Conservation (phyloP, 2,888 invertebrate genomes). For the Pteria penguin region DNA sequence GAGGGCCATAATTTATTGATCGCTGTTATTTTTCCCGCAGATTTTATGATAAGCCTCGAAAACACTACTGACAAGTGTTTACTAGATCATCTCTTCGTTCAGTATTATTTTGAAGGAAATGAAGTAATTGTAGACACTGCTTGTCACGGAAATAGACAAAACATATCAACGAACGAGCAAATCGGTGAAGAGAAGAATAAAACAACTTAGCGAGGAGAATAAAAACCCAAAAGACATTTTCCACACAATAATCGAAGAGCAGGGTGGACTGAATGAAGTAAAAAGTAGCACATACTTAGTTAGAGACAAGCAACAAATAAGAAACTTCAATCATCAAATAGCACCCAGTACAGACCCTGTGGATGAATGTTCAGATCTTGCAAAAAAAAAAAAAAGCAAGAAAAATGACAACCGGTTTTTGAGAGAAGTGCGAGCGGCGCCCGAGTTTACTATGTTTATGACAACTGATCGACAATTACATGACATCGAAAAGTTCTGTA, state of each 20-base stretch:
- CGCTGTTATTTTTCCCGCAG: no score
- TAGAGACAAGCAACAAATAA: constrained; percentile 2
- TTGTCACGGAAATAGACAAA: no score
- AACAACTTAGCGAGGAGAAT: neutral
- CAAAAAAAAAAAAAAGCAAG: neutral
- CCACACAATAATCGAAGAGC: constrained; percentile 9
- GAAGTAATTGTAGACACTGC: no score
- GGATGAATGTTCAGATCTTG: neutral
- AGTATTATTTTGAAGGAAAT: no score
- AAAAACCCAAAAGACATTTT: constrained; percentile 12
- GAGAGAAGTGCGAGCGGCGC: constrained; percentile 6
- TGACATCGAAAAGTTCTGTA: constrained; percentile 14
- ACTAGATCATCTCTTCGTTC: no score
- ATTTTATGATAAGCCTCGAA: no score
- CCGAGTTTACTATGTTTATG: constrained; percentile 22
- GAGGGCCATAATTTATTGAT: no score
- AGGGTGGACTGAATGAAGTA: constrained; percentile 1
- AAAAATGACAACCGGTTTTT: neutral
- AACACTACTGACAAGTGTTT: no score
- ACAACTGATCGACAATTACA: constrained; percentile 5
- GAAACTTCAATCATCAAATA: neutral
- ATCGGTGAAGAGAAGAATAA: neutral
- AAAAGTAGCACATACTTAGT: neutral
- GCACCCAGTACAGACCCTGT: neutral
- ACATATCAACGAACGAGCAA: no score